These are phyloP conservation scores for Phaethon lepturus DNA, from an alignment of 2,113 vertebrate genomes.

Conservation along the genomic window DNA sequence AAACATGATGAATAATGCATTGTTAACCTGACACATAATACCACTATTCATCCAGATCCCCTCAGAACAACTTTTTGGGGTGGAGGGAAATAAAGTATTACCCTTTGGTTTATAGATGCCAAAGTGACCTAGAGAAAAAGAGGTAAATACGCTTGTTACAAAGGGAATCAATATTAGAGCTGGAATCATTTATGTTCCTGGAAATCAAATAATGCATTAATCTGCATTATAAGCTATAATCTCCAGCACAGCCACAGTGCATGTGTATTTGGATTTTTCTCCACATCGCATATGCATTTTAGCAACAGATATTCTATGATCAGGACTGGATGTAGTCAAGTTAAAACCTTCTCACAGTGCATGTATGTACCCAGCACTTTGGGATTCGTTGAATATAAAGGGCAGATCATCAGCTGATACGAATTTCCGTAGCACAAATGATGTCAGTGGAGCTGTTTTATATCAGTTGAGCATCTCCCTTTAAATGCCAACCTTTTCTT, in stretches of 20 bases:
- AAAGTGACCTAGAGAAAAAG: not conserved
- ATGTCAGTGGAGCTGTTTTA: not conserved
- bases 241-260: not conserved
- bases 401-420: not conserved
- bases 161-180: not conserved
- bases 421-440: not conserved
- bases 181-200: not conserved
- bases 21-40: not conserved
- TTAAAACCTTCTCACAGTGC: not conserved
- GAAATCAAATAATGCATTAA: not conserved
- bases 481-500: not conserved
- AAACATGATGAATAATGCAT: not conserved
- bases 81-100: not conserved
- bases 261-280: not conserved
- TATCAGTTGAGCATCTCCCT: not conserved
- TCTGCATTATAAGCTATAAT: not conserved
- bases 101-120: not conserved
- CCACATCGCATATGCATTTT: not conserved
- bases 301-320: not conserved
- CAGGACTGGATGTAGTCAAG: not conserved
- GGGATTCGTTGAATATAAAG: not conserved
- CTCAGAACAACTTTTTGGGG: not conserved
- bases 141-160: not conserved
- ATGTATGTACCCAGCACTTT: not conserved
- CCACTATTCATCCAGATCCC: not conserved